Evolutionary conservation across 1,140 invertebrate genomes (phyloP), one percentile per base, ranked within the genome.

Genomic region (Drosophila novamexicana): DNA sequence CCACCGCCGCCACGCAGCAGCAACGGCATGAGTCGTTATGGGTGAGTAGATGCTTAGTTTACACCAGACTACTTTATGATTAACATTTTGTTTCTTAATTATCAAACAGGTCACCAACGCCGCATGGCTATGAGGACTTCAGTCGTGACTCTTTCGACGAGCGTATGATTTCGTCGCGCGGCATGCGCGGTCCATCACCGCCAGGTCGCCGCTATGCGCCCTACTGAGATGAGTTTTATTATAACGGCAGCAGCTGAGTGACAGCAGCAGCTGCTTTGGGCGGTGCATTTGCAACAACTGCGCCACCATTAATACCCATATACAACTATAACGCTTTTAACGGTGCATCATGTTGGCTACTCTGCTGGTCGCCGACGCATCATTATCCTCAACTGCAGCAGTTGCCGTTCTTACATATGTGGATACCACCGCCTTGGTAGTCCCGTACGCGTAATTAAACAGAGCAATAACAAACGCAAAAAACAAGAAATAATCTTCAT

Each of bases 81-180:
- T 18, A 18, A 1, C 3, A 1, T 12, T 32, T 18, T 0, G 7
- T 9, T 22, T 3, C 5, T 4, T 5, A 29, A 29, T 22, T 1
- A 12, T 10, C 8, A 7, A 8, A 67, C 42, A 88, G 83, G 14
- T 88, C 83, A 4, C 83, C 83, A 1, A 89, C 84, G 54, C 81
- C 85, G 6, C 85, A 85, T 91, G 95, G 96, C 93, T 97, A 96
- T 93, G 96, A 97, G 94, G 96, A 97, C 93, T 97, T 96, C 91
- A 97, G 96, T 93, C 94, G 96, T 77, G 96, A 97, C 93, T 96
- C 96, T 45, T 97, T 97, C 93, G 96, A 97, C 93, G 96, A 97
- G 84, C 95, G 96, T 93, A 96, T 96, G 95, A 96, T 94, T 93
- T 94, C 94, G 72, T 94, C 94, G 67, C 91, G 83, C 63, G 93